A percentile compares a stretch with the other conserved stretches of the same genome.
Conservation (phyloP, 2,113 vertebrate species). For the Semnornis frantzii region DNA sequence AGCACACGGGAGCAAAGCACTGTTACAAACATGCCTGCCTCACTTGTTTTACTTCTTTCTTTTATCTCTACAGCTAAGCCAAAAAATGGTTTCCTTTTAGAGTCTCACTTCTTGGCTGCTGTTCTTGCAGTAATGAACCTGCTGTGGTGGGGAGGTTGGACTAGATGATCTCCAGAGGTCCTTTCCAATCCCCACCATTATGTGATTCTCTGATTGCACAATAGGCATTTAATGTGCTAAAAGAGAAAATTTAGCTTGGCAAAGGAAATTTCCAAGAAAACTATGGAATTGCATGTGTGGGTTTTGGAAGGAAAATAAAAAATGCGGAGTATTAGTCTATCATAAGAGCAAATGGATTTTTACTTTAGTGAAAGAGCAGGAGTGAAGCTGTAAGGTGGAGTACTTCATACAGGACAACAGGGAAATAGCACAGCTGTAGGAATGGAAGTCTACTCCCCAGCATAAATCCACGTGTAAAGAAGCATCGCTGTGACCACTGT, state of each 20-base stretch:
- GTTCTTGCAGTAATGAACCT: neutral
- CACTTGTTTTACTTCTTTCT: neutral
- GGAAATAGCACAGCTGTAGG: neutral
- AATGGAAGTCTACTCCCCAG: neutral
- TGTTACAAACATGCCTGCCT: neutral
- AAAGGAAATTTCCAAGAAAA: neutral
- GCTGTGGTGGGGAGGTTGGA: too few relatives aligned
- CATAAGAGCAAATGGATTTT: neutral
- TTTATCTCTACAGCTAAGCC: neutral
- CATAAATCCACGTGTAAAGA: neutral
- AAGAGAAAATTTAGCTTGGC: neutral
- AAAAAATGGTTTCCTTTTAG: neutral
- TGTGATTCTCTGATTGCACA: too few relatives aligned
- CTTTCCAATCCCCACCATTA: too few relatives aligned
- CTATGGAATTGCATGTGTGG: neutral
- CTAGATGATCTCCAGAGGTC: too few relatives aligned
- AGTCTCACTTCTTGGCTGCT: neutral
- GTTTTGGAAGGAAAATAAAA: neutral
- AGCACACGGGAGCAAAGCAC: neutral
- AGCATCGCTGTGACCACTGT: neutral
- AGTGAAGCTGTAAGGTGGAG: neutral
- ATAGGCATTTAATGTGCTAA: neutral
- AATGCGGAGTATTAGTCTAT: neutral
- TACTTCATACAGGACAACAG: neutral
- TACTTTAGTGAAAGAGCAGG: neutral